phyloP scores from a whole-genome alignment of 2,113 vertebrate genomes.

The Otolemur garnettii region DNA sequence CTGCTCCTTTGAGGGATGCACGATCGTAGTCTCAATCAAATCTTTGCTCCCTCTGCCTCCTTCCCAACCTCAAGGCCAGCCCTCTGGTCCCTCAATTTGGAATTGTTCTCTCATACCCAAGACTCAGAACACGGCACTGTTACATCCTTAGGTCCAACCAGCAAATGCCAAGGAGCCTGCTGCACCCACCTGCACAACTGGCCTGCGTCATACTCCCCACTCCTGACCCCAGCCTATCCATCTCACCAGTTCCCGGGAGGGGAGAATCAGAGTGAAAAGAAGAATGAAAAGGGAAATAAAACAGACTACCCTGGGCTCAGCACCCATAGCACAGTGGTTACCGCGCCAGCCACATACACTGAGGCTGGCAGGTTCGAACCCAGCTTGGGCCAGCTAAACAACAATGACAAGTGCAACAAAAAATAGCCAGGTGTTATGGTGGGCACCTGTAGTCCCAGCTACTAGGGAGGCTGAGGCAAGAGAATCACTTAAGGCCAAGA shows the following conservation, averaged over 20 bases:
- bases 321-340: too few relatives aligned
- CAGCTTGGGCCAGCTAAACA: too few relatives aligned
- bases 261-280: background rate
- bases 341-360: too few relatives aligned
- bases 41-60: background rate
- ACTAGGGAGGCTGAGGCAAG: too few relatives aligned
- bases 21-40: background rate
- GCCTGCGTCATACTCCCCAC: rapidly evolving
- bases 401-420: too few relatives aligned
- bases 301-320: background rate
- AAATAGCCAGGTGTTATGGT: too few relatives aligned
- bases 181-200: rapidly evolving
- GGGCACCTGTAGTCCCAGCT: too few relatives aligned
- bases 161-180: too few relatives aligned
- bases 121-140: too few relatives aligned
- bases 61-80: background rate
- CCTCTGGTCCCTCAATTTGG: background rate
- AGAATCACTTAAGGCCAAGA: too few relatives aligned
- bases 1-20: background rate
- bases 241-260: background rate
- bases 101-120: too few relatives aligned
- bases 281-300: background rate
- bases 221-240: background rate
- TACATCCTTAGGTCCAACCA: background rate
- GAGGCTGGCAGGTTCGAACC: too few relatives aligned